A percentile compares a stretch with the other conserved stretches of the same genome.
These are phyloP conservation scores for Lycia hirtaria DNA, from an alignment of 2,888 invertebrate species.

Conservation along the genomic window DNA sequence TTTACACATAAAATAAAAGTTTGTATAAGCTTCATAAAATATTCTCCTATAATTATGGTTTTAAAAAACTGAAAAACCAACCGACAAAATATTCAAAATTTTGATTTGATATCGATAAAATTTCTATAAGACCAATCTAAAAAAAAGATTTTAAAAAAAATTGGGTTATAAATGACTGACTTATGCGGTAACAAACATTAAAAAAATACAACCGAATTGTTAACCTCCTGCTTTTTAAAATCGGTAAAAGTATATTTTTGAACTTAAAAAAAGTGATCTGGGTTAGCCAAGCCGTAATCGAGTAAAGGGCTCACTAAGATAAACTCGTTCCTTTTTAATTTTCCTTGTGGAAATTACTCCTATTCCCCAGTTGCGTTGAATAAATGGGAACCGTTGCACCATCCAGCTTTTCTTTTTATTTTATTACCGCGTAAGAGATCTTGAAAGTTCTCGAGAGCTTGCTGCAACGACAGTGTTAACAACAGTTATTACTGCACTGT, in stretches of 20 bases:
- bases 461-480: constrained; percentile 56
- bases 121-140: too few species aligned
- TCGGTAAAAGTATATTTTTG: too few species aligned
- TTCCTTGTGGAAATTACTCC: constrained; percentile 73
- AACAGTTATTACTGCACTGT: not conserved
- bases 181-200: too few species aligned
- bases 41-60: too few species aligned
- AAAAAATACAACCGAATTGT: not conserved
- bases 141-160: too few species aligned
- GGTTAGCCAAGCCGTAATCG: constrained; percentile 66
- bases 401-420: constrained; percentile 49
- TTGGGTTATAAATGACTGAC: too few species aligned
- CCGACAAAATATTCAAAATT: too few species aligned
- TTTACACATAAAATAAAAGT: too few species aligned
- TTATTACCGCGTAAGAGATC: constrained; percentile 57
- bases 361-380: constrained; percentile 70
- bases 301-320: constrained; percentile 65
- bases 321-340: constrained; percentile 78
- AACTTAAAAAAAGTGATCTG: constrained; percentile 51
- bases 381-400: constrained; percentile 58
- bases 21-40: too few species aligned
- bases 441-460: constrained; percentile 50
- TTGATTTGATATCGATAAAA: too few species aligned
- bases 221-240: too few species aligned
- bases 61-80: too few species aligned